Base-by-base conservation (phyloP, 2,797 vertebrate genomes). In the Catostomus latipinnis region DNA sequence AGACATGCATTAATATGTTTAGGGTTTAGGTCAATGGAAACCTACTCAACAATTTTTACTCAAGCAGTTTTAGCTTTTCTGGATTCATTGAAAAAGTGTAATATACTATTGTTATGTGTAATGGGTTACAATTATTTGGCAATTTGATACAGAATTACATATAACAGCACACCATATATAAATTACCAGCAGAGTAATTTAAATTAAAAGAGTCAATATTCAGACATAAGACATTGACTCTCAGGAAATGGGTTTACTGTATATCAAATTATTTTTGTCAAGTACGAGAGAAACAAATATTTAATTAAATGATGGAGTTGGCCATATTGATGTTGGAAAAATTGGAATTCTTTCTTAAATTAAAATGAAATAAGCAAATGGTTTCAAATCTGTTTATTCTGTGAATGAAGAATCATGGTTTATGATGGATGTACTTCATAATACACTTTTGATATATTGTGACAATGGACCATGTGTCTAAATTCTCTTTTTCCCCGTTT, bases 1-100 rank as follows among this genome's bases (percentile, higher is more conserved):
- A 78, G 22, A 78, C 76, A 56, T 22, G 13, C 58, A 71, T 46
- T 63, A 77, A 78, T 63, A 76, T 56, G 60, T 76, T 68, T 53
- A 53, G 56, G 18, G 65, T 63, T 22, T 22, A 22, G 54, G 54
- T 69, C 70, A 60, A 60, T 74, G 18, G 13, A 80, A 74, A 68
- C 56, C 18, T 45, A 68, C 78, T 74, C 61, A 0, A 43, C 76
- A 3, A 34, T 34, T 34, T 34, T 34, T 34, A 34, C 34, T 34
- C 34, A 34, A 48, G 46, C 50, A 71, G 13, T 58, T 78, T 78
- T 61, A 70, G 56, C 34, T 16, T 18, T n/a, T 34, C 48, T 62
- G 49, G 54, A 71, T 78, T 54, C 62, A 49, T 61, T 61, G n/a
- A 61, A 52, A 56, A 75, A n/a, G 61, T 71, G 46, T 52, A 18